A percentile compares a stretch with the other conserved stretches of the same genome.
These are phyloP conservation scores for Megalopta genalis DNA, from an alignment of 1,140 invertebrate genomes.

Conservation along the genomic window DNA sequence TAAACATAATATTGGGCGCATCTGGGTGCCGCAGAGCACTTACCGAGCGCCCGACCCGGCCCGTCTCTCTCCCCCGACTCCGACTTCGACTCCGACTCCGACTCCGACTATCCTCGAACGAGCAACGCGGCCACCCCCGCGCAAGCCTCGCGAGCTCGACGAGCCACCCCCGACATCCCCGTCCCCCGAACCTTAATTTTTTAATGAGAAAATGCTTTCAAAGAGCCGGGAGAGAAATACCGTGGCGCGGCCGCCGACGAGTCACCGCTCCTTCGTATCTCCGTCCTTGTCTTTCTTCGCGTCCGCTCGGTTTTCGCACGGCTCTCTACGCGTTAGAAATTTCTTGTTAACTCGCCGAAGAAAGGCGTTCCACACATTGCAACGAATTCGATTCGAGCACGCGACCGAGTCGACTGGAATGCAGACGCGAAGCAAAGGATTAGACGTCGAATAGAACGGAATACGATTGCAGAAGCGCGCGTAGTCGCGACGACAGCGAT, in stretches of 20 bases:
- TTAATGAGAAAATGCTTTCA: conserved; percentile 82
- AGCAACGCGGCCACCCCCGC: neutral
- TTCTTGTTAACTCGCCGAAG: too few species aligned
- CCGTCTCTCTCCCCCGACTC: neutral
- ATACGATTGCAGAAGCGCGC: too few species aligned
- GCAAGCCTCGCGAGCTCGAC: conserved; percentile 15
- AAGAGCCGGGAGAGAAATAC: conserved; percentile 79
- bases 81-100: too few species aligned
- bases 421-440: too few species aligned
- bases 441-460: too few species aligned
- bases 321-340: neutral
- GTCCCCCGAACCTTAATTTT: conserved; percentile 77
- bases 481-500: too few species aligned
- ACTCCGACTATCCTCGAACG: conserved; percentile 26
- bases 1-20: conserved; percentile 81
- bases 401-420: too few species aligned
- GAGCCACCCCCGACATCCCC: conserved; percentile 39
- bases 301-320: too few species aligned
- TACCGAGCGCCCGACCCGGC: conserved; percentile 66
- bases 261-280: conserved; percentile 65
- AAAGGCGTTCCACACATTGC: too few species aligned
- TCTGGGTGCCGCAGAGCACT: conserved; percentile 80
- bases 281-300: conserved; percentile 27
- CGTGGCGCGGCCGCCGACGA: conserved; percentile 76
- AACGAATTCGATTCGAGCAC: too few species aligned